Base-by-base conservation (phyloP, 1,140 invertebrate species). In the Cotesia glomerata region DNA sequence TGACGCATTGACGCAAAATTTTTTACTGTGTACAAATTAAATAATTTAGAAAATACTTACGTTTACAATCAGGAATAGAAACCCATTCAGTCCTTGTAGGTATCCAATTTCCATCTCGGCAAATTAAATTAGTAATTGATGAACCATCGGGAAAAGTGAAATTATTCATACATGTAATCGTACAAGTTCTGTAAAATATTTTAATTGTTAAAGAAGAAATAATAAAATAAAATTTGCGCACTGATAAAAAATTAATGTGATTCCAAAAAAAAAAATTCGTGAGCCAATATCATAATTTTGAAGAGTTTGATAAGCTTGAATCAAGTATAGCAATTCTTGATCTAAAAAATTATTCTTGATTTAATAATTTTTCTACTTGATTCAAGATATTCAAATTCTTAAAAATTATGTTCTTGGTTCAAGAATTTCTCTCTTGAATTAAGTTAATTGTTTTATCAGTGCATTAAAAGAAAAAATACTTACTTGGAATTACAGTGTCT, bases 61-160 rank as follows among this genome's bases (percentile, higher is more conserved):
- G 89, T 85, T 88, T 76, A 77, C 92, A 94, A 79, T 93, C 89
- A 0, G 92, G 91, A 34, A 93, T 83, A 0, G 87, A 82, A 0
- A 84, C 79, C 86, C 91, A 91, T 51, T 91, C 89, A 1, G 83
- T 70, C n/a, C 89, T 85, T 0, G 86, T 84, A 0, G 92, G 90
- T 52, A 87, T 76, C 92, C 93, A 94, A 54, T 88, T 84, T 0
- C 93, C 92, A 69, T 91, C 83, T 58, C 88, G 87, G 77, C 93
- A 94, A 2, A 86, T 79, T 74, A 93, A 80, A 72, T 90, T 91
- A 0, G 91, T 86, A 1, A 91, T 84, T 0, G 87, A 81, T 0
- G 90, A 89, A 1, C 92, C 91, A 77, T 93, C 91, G 0, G 90
- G 89, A 79, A 93, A 94, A 74, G 90, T 84, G 84, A 93, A 89